Evolutionary conservation across 2,888 invertebrate species (phyloP).

Genomic region (Drosophila percnosoma): DNA sequence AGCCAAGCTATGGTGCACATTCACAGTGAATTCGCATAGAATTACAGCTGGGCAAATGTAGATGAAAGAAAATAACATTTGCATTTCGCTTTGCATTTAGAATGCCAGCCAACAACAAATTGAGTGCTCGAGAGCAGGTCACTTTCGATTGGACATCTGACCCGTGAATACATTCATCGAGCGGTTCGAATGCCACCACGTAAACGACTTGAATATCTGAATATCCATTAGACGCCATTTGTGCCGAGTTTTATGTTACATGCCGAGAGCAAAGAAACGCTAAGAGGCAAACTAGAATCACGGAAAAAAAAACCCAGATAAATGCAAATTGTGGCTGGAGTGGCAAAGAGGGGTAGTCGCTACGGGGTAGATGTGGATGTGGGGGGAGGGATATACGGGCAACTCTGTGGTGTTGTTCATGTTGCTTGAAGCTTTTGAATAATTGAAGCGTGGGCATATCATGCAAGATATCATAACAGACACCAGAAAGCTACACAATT

Average conservation of each 20-base stretch:
- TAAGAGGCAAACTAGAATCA: constrained; percentile 22
- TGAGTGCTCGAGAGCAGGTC: constrained; percentile 8
- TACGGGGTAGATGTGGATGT: background rate
- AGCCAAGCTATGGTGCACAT: background rate
- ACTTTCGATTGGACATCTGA: constrained; percentile 23
- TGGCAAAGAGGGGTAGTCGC: constrained; percentile 9
- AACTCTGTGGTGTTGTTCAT: background rate
- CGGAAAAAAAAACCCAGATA: constrained; percentile 26
- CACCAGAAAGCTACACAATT: constrained; percentile 40
- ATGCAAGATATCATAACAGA: constrained; percentile 12
- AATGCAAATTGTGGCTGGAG: constrained; percentile 25
- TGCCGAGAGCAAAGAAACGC: constrained; percentile 17
- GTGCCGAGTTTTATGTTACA: constrained; percentile 62
- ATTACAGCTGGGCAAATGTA: background rate
- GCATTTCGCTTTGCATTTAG: background rate
- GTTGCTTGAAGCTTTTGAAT: constrained; percentile 55
- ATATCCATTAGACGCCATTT: constrained; percentile 69
- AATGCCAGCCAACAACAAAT: background rate
- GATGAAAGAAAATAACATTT: constrained; percentile 6
- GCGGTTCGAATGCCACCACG: constrained; percentile 1
- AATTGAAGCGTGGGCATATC: constrained; percentile 72
- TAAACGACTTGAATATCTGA: constrained; percentile 17
- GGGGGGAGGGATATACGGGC: background rate
- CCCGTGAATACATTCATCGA: constrained; percentile 18
- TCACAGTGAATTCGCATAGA: background rate